A percentile compares a stretch with the other conserved stretches of the same genome.
phyloP scores from a whole-genome alignment of 2,797 vertebrate genomes.

The Pantherophis vulpinus region DNA sequence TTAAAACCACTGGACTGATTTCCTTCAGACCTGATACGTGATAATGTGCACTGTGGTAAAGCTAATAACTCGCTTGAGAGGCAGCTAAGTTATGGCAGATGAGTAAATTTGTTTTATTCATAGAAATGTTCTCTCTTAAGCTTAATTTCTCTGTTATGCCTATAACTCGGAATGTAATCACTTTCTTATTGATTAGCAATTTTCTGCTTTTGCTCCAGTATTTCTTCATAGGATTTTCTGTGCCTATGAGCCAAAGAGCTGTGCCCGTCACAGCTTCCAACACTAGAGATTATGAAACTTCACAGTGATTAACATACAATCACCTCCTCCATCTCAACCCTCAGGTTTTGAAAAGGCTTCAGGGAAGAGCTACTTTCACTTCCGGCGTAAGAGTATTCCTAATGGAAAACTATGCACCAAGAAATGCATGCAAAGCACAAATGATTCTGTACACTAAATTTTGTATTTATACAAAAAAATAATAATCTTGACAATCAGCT shows the following conservation, averaged over 20 bases:
- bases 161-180: slow-evolving; percentile 42
- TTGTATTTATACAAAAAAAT: not conserved
- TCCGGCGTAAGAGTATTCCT: not conserved
- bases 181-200: slow-evolving; percentile 31
- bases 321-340: not conserved
- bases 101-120: slow-evolving; percentile 30
- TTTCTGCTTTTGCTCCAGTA: not conserved
- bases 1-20: slow-evolving; percentile 40
- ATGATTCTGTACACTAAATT: not conserved
- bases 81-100: slow-evolving; percentile 26
- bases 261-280: not conserved
- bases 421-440: not conserved
- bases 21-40: slow-evolving; percentile 18
- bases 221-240: slow-evolving; percentile 2
- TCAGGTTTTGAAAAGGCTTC: not conserved
- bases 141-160: slow-evolving; percentile 33
- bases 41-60: slow-evolving; percentile 15
- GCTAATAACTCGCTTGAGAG: slow-evolving; percentile 36
- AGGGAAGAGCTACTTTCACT: not conserved
- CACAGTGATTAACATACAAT: not conserved
- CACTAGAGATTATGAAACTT: not conserved
- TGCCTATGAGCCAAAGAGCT: not conserved
- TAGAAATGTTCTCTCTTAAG: slow-evolving; percentile 30
- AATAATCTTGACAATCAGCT: not conserved
- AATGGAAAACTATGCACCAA: not conserved